Evolutionary conservation across 2,888 invertebrate genomes (phyloP).

Genomic region (Tanytarsus gracilentus): DNA sequence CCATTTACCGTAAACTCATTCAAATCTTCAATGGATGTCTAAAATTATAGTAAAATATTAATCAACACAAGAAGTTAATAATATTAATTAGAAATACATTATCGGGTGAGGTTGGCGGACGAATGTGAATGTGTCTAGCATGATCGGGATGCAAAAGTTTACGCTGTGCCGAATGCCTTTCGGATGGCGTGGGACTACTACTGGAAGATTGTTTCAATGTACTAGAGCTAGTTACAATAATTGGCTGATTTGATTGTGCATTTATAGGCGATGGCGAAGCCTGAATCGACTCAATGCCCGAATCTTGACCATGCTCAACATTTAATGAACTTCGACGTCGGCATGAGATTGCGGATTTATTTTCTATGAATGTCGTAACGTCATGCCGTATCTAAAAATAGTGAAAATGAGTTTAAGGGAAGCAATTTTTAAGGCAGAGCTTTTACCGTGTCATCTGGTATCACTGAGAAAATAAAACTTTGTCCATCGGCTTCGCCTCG

Average conservation of each 20-base stretch:
- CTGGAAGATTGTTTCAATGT: constrained; percentile 16
- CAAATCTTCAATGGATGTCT: constrained; percentile 42
- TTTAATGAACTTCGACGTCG: constrained; percentile 39
- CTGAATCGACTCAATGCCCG: constrained; percentile 64
- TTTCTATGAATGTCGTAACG: constrained; percentile 22
- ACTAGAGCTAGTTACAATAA: constrained; percentile 18
- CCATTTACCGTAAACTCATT: constrained; percentile 42
- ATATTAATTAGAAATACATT: constrained; percentile 5
- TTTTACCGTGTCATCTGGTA: constrained; percentile 37
- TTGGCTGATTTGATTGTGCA: constrained; percentile 34
- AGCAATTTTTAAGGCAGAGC: neutral
- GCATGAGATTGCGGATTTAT: neutral
- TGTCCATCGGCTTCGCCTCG: constrained; percentile 58
- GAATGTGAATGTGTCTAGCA: constrained; percentile 54
- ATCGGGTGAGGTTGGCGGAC: constrained; percentile 40
- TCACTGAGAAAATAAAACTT: constrained; percentile 56
- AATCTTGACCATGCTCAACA: constrained; percentile 52
- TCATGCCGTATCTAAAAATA: constrained; percentile 4
- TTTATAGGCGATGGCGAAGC: constrained; percentile 51
- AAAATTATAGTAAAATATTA: constrained; percentile 4
- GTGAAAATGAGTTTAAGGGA: neutral
- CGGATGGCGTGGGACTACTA: constrained; percentile 36
- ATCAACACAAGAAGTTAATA: neutral
- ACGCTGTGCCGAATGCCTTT: constrained; percentile 44
- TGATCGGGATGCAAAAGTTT: constrained; percentile 60